phyloP scores from a whole-genome alignment of 1,140 invertebrate genomes.

The Drosophila kohkoa region DNA sequence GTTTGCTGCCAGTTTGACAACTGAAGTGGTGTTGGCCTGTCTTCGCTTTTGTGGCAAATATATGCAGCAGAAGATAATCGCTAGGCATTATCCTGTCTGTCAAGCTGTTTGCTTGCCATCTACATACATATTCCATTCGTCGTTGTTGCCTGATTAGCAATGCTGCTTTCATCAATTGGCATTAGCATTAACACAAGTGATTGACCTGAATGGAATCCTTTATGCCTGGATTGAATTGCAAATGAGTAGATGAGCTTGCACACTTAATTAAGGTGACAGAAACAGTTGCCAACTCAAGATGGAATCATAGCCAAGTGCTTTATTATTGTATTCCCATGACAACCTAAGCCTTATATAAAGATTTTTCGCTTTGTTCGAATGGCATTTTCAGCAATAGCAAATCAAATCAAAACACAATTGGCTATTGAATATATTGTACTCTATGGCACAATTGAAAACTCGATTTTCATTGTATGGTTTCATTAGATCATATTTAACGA shows the following conservation, averaged over 20 bases:
- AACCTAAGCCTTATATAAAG: background rate
- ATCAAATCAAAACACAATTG: slow-evolving; percentile 38
- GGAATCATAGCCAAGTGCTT: too few relatives aligned
- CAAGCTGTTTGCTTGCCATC: slow-evolving; percentile 7
- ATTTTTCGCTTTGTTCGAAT: background rate
- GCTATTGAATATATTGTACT: slow-evolving; percentile 28
- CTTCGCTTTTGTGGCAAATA: background rate
- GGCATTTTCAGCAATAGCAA: slow-evolving; percentile 4
- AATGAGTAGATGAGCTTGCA: slow-evolving; percentile 15
- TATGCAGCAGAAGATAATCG: slow-evolving; percentile 5
- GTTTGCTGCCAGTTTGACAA: slow-evolving; percentile 33
- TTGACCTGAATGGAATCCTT: slow-evolving; percentile 7
- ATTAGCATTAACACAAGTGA: slow-evolving; percentile 24
- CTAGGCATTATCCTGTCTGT: slow-evolving; percentile 16
- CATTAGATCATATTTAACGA: background rate
- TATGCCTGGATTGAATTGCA: slow-evolving; percentile 27
- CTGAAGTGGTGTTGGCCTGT: slow-evolving; percentile 1
- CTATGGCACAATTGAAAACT: slow-evolving; percentile 17
- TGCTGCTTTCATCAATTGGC: slow-evolving; percentile 23
- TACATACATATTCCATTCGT: background rate
- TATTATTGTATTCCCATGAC: background rate
- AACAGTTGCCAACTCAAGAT: background rate
- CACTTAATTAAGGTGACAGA: slow-evolving; percentile 21
- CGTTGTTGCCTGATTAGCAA: background rate
- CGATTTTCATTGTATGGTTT: slow-evolving; percentile 13